Conservation (phyloP, 1,140 invertebrate genomes). For the Nomia melanderi region DNA sequence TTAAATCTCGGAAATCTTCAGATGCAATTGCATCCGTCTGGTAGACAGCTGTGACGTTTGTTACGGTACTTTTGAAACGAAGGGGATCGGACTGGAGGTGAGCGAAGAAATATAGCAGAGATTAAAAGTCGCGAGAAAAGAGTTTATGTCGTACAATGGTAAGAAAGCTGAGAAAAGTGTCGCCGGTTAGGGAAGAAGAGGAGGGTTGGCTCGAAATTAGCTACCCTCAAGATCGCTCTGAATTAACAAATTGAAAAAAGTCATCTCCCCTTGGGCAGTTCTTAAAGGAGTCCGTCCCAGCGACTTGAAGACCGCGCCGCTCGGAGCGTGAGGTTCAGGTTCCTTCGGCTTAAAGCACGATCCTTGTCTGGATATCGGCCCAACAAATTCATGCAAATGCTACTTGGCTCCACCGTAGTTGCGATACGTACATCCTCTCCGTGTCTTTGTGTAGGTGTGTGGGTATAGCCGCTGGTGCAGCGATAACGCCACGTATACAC, state of each 20-base stretch:
- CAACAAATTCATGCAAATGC: slow-evolving; percentile 75
- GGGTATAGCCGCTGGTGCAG: slow-evolving; percentile 58
- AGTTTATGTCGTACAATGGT: slow-evolving; percentile 29
- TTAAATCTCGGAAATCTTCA: slow-evolving; percentile 56
- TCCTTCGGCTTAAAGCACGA: slow-evolving; percentile 68
- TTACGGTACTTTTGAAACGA: slow-evolving; percentile 32
- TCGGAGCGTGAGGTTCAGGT: slow-evolving; percentile 37
- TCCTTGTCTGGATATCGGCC: slow-evolving; percentile 65
- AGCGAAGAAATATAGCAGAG: slow-evolving; percentile 55
- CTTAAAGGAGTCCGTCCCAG: slow-evolving; percentile 56
- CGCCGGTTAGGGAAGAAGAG: slow-evolving; percentile 16
- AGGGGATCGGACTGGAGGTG: neutral
- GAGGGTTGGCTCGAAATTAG: slow-evolving; percentile 70
- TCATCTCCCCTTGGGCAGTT: slow-evolving; percentile 52
- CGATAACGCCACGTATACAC: slow-evolving; percentile 62
- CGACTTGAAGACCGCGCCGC: slow-evolving; percentile 17
- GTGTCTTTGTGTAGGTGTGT: slow-evolving; percentile 42
- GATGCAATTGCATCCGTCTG: neutral
- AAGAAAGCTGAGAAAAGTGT: slow-evolving; percentile 39
- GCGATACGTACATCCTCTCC: slow-evolving; percentile 56
- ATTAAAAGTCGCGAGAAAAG: slow-evolving; percentile 68
- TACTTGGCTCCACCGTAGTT: slow-evolving; percentile 57
- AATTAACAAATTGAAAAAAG: slow-evolving; percentile 79
- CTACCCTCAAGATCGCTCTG: slow-evolving; percentile 73
- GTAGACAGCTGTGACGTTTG: neutral